Conservation (phyloP, 2,797 vertebrate species). For the Rhynchotus rufescens region DNA sequence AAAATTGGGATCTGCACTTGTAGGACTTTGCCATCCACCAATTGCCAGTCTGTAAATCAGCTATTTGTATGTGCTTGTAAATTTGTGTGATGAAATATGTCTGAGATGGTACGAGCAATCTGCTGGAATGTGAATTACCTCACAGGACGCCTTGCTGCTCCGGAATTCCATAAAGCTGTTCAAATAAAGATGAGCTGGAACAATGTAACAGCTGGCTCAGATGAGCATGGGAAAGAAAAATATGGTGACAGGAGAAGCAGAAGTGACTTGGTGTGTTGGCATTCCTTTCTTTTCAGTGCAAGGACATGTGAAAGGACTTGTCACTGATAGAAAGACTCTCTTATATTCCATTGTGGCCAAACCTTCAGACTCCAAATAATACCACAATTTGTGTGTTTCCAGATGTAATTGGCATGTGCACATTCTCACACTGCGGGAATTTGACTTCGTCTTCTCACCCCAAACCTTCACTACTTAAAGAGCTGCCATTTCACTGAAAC, state of each 20-base stretch:
- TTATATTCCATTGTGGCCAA: constrained; percentile 78
- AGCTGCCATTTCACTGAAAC: neutral
- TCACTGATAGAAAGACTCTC: constrained; percentile 79
- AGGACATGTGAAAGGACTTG: constrained; percentile 80
- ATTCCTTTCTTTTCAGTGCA: constrained; percentile 78
- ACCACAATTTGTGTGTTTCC: neutral
- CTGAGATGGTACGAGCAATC: neutral
- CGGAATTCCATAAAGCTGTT: constrained; percentile 71
- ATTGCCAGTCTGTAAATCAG: neutral
- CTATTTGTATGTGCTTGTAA: neutral
- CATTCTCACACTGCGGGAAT: neutral
- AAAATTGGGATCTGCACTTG: neutral
- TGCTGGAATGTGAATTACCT: neutral
- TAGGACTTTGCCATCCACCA: neutral
- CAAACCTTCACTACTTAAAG: neutral
- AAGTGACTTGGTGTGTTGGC: neutral
- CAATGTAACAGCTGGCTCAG: constrained; percentile 78
- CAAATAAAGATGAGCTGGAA: constrained; percentile 78
- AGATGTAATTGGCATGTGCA: neutral
- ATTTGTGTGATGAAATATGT: neutral
- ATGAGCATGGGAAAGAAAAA: constrained; percentile 80
- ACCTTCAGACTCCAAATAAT: constrained; percentile 64
- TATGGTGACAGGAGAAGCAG: constrained; percentile 54
- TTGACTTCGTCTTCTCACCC: neutral
- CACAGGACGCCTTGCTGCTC: neutral